A percentile compares a stretch with the other conserved stretches of the same genome.
Evolutionary conservation across 1,140 invertebrate species (phyloP).

Genomic region (Nephila pilipes): DNA sequence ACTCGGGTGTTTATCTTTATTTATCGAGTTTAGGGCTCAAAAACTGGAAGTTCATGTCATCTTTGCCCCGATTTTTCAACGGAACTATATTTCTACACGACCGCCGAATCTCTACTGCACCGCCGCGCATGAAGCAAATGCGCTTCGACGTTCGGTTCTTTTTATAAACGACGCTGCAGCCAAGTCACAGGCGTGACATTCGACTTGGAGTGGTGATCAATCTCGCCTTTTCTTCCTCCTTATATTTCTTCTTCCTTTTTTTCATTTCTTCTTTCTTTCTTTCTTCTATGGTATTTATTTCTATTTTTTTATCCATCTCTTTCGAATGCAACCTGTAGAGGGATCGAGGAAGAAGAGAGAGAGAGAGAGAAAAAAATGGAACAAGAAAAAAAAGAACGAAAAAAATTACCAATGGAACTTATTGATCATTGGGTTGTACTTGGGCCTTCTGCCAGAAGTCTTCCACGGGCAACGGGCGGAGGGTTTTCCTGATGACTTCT

Average conservation of each 20-base stretch:
- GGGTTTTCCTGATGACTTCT: conserved; percentile 72
- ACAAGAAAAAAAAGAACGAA: neutral
- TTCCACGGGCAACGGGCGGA: neutral
- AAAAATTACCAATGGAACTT: conserved; percentile 67
- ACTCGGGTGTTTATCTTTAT: conserved; percentile 62
- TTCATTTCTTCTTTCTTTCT: conserved; percentile 9
- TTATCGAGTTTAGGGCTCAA: conserved; percentile 66
- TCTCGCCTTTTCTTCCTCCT: conserved; percentile 44
- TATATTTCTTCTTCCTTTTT: neutral
- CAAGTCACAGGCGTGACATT: conserved; percentile 68
- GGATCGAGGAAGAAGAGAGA: neutral
- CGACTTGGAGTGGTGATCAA: conserved; percentile 72
- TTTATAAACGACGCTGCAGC: conserved; percentile 70
- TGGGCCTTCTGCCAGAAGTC: conserved; percentile 70
- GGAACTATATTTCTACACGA: conserved; percentile 57
- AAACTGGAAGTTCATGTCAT: conserved; percentile 57
- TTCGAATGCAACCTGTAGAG: conserved; percentile 51
- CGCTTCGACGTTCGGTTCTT: conserved; percentile 44
- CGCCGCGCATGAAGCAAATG: conserved; percentile 51
- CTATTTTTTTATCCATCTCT: conserved; percentile 40
- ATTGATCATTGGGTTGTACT: conserved; percentile 62
- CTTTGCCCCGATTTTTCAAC: conserved; percentile 60
- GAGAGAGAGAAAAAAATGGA: neutral
- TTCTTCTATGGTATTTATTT: conserved; percentile 7
- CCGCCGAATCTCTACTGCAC: conserved; percentile 6